Base-by-base conservation (phyloP, 2,113 vertebrate species). In the Otolemur garnettii region DNA sequence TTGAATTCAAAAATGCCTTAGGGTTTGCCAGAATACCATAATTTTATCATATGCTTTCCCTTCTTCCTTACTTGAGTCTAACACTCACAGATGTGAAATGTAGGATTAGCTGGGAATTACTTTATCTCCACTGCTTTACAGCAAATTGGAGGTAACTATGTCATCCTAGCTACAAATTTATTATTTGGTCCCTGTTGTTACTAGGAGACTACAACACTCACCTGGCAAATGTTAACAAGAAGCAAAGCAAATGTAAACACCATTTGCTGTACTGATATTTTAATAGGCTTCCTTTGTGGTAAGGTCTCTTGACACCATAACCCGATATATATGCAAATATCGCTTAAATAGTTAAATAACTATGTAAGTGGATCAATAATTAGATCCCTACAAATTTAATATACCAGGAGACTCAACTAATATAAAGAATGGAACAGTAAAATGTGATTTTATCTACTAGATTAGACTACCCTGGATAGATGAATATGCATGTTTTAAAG, bases 241-340 rank as follows among this genome's bases (percentile, higher is more conserved):
- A 91, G 59, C 64, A 95, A 93, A 94, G 71, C 60, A 96, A 96
- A 97, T 79, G 84, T 75, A 96, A 95, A 97, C 80, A 97, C 55
- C 85, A 78, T 94, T 96, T 87, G 84, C 81, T 93, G 45, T 93
- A 53, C 86, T 91, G 64, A 77, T 96, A 81, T 90, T 96, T 95
- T 96, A 95, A 88, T 87, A 87, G 66, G 60, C 35, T 95, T 96
- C 62, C 87, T 95, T 91, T 87, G 89, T 87, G 42, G 45, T 64
- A 82, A 93, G 53, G 59, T 94, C 94, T 94, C 96, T 75, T 93
- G 94, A 87, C 75, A 88, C 78, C 62, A 62, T 75, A 92, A 77
- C 68, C 91, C 55, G 74, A 91, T 91, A 93, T 45, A 94, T 86
- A 97, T 72, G 79, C 53, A 96, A 94, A 96, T 96, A 91, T 77